phyloP scores from a whole-genome alignment of 2,888 invertebrate species.

The Tigriopus californicus region DNA sequence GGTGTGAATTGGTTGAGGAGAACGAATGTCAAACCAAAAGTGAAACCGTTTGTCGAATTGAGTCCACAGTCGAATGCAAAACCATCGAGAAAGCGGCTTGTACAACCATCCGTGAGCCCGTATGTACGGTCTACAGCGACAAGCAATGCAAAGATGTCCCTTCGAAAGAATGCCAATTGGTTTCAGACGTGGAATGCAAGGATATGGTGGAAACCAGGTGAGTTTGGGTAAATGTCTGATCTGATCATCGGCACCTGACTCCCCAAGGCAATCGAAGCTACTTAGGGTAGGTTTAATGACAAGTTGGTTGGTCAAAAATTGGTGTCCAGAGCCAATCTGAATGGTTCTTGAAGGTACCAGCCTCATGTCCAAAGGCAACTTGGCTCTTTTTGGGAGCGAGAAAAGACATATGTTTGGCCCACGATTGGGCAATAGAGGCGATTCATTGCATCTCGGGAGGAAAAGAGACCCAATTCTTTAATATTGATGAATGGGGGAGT shows the following conservation, averaged over 20 bases:
- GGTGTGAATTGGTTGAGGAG: background rate
- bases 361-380: too few species aligned
- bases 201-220: background rate
- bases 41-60: background rate
- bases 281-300: too few species aligned
- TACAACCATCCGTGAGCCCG: background rate
- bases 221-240: background rate
- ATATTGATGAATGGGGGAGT: too few species aligned
- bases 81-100: background rate
- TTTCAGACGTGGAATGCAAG: background rate
- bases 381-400: too few species aligned
- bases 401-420: too few species aligned
- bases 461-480: too few species aligned
- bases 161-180: background rate
- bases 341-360: background rate
- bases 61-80: background rate
- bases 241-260: too few species aligned
- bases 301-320: too few species aligned
- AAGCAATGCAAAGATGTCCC: conserved; percentile 2
- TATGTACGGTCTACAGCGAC: background rate
- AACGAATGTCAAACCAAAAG: background rate
- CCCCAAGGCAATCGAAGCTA: too few species aligned
- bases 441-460: too few species aligned
- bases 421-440: too few species aligned
- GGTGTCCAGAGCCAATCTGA: background rate